phyloP scores from a whole-genome alignment of 1,140 invertebrate species.

The Teleogryllus occipitalis region DNA sequence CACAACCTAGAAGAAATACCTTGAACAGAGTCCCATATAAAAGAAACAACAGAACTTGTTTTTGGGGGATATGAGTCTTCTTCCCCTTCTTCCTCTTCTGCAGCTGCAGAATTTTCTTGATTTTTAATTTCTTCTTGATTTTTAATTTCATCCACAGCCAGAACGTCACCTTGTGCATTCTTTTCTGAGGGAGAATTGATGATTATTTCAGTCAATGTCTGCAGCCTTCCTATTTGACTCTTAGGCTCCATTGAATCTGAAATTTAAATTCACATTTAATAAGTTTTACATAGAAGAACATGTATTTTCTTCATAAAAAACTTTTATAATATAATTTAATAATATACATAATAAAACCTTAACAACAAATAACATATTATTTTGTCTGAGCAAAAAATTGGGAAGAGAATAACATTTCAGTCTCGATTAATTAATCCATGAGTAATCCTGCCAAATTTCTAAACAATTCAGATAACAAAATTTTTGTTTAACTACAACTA shows the following conservation, averaged over 20 bases:
- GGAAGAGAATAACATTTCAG: too few species aligned
- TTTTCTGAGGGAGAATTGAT: neutral
- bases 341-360: too few species aligned
- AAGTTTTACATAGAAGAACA: neutral
- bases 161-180: neutral
- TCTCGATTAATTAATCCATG: too few species aligned
- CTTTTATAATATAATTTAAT: too few species aligned
- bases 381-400: too few species aligned
- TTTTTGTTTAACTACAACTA: too few species aligned
- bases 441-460: too few species aligned
- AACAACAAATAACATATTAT: too few species aligned
- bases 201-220: constrained; percentile 14
- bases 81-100: too few species aligned
- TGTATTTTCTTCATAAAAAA: too few species aligned
- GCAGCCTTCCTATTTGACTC: constrained; percentile 11
- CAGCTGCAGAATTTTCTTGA: neutral
- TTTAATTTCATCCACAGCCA: neutral
- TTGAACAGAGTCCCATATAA: neutral
- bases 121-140: neutral
- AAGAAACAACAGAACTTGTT: neutral
- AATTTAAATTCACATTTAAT: neutral
- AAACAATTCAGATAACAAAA: too few species aligned
- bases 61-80: neutral
- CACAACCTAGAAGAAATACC: neutral
- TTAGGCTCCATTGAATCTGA: constrained; percentile 15